Evolutionary conservation across 2,113 vertebrate genomes (phyloP).

Genomic region (Apus apus): DNA sequence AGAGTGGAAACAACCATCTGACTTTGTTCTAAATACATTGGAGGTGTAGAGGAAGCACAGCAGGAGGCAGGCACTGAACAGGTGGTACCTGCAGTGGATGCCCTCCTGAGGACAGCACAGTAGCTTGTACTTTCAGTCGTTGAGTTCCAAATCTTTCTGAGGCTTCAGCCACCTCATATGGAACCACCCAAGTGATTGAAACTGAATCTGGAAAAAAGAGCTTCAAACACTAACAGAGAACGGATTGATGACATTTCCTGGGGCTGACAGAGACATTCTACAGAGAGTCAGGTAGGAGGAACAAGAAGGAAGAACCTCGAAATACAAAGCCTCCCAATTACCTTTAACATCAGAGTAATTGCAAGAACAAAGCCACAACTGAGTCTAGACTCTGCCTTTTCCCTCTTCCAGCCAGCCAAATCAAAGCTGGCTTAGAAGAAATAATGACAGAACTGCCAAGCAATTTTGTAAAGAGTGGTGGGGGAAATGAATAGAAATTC

Average conservation of each 20-base stretch:
- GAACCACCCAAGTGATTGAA: not conserved
- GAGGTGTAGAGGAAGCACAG: too few relatives aligned
- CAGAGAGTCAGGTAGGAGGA: not conserved
- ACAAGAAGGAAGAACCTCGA: not conserved
- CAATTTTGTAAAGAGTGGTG: not conserved
- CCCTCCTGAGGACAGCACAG: not conserved
- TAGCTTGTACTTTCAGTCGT: not conserved
- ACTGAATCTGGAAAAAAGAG: not conserved
- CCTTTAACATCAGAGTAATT: not conserved
- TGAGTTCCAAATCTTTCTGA: not conserved
- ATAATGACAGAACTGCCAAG: rapidly evolving
- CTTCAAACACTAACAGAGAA: not conserved
- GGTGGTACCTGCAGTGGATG: rapidly evolving
- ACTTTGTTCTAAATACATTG: rapidly evolving
- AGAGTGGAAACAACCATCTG: not conserved
- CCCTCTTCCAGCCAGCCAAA: not conserved
- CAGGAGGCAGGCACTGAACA: rapidly evolving
- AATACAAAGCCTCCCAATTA: not conserved
- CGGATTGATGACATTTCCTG: not conserved
- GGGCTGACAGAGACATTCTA: not conserved
- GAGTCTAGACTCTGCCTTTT: not conserved
- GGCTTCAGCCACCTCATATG: not conserved
- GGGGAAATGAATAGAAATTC: not conserved
- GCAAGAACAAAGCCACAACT: not conserved
- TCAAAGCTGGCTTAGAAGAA: not conserved